Base-by-base conservation (phyloP, 2,888 invertebrate species). In the Drosophila pseudotakahashii region DNA sequence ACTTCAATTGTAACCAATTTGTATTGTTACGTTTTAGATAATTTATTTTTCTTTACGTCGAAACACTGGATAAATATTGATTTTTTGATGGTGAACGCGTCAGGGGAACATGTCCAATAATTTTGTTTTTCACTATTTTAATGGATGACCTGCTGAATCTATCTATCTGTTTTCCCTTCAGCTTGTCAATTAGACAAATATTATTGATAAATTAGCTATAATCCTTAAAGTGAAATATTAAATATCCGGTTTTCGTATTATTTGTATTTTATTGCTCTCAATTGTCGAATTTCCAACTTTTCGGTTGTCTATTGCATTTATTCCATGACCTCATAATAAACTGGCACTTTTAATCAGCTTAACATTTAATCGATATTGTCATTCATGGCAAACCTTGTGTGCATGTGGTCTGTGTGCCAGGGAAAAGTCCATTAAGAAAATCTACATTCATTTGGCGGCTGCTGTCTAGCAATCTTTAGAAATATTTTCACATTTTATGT, bases 401-500 rank as follows among this genome's bases (percentile, higher is more conserved):
- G 37, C 32, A 13, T 57, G 26, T 14, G 10, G 30, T 34, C 57
- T 45, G 34, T 57, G 34, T 26, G 26, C 26, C n/a, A 44, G 13
- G 14, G 34, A 34, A 9, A 23, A 23, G 30, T 32, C 37, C 45
- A 51, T 44, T 50, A 11, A 32, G 44, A 9, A 51, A 16, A 69
- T n/a, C 39, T 23, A 47, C 19, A 68, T 52, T 41, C n/a, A 52
- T 48, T 69, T 69, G 11, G 19, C 32, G 32, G 5, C 51, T 52
- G 30, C 50, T 52, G 52, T 41, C 55, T 52, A 34, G 16, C 54
- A 50, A 23, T 30, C 11, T 26, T 53, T 47, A 45, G 23, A 55
- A 71, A 55, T 71, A 63, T 71, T 62, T 71, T 50, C 19, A 34
- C 71, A 54, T 60, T 60, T 69, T 44, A 19, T 53, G 45, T 48